Percentiles rank a stretch among this genome's conserved stretches.
Conservation (phyloP, 2,113 vertebrate species). For the Cromileptes altivelis region DNA sequence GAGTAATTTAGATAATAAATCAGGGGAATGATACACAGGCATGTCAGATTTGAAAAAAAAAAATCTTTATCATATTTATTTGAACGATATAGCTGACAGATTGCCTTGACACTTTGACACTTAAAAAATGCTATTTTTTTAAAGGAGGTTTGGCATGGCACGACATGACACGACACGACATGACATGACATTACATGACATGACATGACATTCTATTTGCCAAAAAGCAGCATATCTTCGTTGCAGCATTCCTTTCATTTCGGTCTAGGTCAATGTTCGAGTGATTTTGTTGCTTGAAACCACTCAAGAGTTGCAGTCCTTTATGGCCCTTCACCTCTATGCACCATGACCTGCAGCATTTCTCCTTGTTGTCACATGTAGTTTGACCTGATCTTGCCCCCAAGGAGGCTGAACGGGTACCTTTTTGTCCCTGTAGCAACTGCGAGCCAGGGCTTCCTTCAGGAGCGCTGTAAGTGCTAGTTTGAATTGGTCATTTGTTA, state of each 20-base stretch:
- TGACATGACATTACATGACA: too few species aligned
- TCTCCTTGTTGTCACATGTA: not conserved
- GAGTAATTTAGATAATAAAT: too few species aligned
- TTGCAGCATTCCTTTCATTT: not conserved
- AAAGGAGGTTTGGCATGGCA: not conserved
- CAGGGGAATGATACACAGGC: too few species aligned
- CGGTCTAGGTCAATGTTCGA: not conserved
- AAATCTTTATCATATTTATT: too few species aligned
- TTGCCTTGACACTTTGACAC: too few species aligned
- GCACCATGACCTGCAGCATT: constrained; percentile 21
- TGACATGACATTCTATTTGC: not conserved
- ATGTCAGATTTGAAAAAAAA: too few species aligned
- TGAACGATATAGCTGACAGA: too few species aligned
- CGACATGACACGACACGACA: too few species aligned
- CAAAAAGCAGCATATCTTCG: not conserved
- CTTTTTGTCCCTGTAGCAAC: not conserved
- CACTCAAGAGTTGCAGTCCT: not conserved
- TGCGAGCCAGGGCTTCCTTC: constrained; percentile 44
- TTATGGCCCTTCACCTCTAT: not conserved
- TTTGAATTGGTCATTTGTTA: constrained; percentile 80
- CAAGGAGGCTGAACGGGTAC: constrained; percentile 4
- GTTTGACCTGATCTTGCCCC: not conserved
- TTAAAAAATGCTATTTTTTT: not conserved
- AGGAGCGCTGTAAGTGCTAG: constrained; percentile 49
- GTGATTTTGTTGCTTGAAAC: not conserved